A percentile compares a stretch with the other conserved stretches of the same genome.
These are phyloP conservation scores for Scopus umbretta DNA, from an alignment of 2,113 vertebrate species.

Conservation along the genomic window DNA sequence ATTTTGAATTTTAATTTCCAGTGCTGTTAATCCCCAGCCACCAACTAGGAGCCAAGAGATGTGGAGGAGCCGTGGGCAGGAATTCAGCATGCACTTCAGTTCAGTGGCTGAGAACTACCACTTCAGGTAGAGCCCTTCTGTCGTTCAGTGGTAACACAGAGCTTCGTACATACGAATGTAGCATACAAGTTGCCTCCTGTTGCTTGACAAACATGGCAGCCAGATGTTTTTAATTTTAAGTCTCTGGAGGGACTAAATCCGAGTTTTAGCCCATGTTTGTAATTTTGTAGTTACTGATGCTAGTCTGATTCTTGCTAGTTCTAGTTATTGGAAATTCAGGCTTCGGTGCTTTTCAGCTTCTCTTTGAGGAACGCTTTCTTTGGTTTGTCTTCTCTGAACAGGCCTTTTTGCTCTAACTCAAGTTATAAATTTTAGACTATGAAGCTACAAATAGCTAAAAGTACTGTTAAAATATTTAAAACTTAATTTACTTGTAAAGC, in stretches of 20 bases:
- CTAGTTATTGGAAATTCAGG: neutral
- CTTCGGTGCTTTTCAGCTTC: neutral
- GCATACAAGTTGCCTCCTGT: neutral
- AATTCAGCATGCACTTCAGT: neutral
- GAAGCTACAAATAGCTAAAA: neutral
- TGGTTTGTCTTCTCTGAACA: neutral
- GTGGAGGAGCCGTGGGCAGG: neutral
- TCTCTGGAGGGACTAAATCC: neutral
- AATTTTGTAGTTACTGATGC: neutral
- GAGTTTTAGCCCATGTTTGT: neutral
- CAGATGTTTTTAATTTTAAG: neutral
- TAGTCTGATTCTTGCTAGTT: neutral
- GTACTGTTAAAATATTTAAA: neutral
- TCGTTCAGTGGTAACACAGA: neutral
- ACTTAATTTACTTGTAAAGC: neutral
- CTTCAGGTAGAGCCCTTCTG: neutral
- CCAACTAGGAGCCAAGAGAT: neutral
- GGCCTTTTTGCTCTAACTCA: neutral
- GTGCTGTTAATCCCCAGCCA: neutral
- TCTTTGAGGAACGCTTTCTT: neutral
- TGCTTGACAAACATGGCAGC: neutral
- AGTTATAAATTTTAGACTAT: neutral
- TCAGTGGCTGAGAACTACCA: neutral
- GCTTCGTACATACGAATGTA: neutral
- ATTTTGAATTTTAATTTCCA: neutral